Conservation (phyloP, 2,888 invertebrate species). For the Lobophora halterata region DNA sequence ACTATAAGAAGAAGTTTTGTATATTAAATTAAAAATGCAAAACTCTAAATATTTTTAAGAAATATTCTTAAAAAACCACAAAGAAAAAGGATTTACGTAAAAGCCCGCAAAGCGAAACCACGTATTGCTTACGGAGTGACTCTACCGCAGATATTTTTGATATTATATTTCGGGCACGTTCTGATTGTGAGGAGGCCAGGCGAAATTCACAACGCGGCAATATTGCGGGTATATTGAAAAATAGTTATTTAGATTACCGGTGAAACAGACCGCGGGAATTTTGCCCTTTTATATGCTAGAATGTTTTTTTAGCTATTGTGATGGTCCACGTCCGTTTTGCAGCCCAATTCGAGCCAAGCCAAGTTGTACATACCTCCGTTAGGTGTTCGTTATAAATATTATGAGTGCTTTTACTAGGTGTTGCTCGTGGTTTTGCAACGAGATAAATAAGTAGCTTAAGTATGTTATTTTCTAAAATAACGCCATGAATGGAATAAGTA, state of each 20-base stretch:
- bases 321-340: too few relatives aligned
- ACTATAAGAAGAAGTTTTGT: too few relatives aligned
- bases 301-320: constrained; percentile 3
- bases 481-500: too few relatives aligned
- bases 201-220: constrained; percentile 66
- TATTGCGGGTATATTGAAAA: constrained; percentile 71
- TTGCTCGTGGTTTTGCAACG: too few relatives aligned
- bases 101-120: constrained; percentile 18
- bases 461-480: too few relatives aligned
- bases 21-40: too few relatives aligned
- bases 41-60: constrained; percentile 23
- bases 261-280: constrained; percentile 39
- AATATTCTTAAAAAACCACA: too few relatives aligned
- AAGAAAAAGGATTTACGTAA: constrained; percentile 16
- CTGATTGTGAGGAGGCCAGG: constrained; percentile 46
- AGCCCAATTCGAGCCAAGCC: too few relatives aligned
- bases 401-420: too few relatives aligned
- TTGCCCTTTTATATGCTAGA: constrained; percentile 8
- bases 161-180: constrained; percentile 66
- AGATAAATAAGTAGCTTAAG: too few relatives aligned
- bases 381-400: too few relatives aligned
- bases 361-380: too few relatives aligned
- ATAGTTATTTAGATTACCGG: constrained; percentile 68
- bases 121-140: constrained; percentile 24
- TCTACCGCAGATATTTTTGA: constrained; percentile 33